Conservation (phyloP, 2,797 vertebrate genomes). For the Eupleurogrammus muticus region DNA sequence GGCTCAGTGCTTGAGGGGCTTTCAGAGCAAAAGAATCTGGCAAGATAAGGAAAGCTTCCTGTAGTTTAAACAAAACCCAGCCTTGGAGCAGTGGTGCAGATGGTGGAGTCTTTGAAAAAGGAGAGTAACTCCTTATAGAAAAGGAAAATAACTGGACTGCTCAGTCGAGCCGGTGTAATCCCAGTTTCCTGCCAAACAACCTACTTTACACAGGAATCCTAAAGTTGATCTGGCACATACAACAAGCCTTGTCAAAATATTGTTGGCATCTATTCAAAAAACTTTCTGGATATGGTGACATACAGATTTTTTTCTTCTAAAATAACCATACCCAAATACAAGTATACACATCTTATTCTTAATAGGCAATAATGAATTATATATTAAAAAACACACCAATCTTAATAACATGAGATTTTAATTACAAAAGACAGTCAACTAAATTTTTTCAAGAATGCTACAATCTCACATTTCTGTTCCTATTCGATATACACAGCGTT, state of each 20-base stretch:
- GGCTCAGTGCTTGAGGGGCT: slow-evolving; percentile 42
- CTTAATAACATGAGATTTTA: background rate
- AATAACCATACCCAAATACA: background rate
- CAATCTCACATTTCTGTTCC: background rate
- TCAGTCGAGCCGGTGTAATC: slow-evolving; percentile 55
- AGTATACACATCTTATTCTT: background rate
- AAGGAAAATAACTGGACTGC: slow-evolving; percentile 51
- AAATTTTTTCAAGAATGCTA: background rate
- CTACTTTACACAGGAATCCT: slow-evolving; percentile 58
- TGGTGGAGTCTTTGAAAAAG: slow-evolving; percentile 54
- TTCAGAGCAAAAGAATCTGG: slow-evolving; percentile 51
- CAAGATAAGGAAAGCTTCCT: slow-evolving; percentile 43
- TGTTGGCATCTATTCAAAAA: slow-evolving; percentile 21
- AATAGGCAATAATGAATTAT: background rate
- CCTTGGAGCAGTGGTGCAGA: slow-evolving; percentile 58
- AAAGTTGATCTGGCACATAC: slow-evolving; percentile 27
- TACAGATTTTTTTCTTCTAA: background rate
- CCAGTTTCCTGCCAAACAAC: slow-evolving; percentile 72
- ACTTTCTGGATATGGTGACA: slow-evolving; percentile 9
- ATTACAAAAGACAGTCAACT: background rate
- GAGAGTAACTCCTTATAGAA: slow-evolving; percentile 46
- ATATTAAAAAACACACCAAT: background rate
- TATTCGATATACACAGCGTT: no score
- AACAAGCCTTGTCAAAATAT: slow-evolving; percentile 16
- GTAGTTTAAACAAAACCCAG: slow-evolving; percentile 63